Evolutionary conservation across 2,888 invertebrate genomes (phyloP), one percentile per base, ranked within the genome.

Genomic region (Plebejus melissa): DNA sequence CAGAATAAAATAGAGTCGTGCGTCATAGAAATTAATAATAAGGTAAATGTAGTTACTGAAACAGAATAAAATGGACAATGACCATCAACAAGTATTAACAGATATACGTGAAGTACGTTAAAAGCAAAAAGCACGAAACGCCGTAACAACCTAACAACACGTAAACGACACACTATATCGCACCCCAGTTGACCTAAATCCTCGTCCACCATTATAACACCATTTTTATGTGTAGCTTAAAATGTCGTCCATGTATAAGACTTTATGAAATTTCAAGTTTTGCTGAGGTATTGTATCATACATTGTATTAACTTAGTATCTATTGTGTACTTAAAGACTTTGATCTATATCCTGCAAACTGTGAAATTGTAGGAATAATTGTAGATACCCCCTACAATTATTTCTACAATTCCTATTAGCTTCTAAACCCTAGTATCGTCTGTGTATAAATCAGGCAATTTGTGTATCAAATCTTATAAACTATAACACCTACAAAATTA

Each of bases 101-200:
- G 36, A 65, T 36, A 65, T 36, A 65, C 32, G 32, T 65, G 32
- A 65, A 32, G 32, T 36, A 65, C 65, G 65, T 65, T 13, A 65
- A 65, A 65, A 65, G 32, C 32, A 70, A 70, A 70, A 41, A 70
- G 41, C 70, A 70, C 70, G 70, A 70, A 70, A 70, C 69, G 22
- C 41, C 1, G 7, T 41, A 70, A 70, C 70, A 41, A 70, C 38
- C 7, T 70, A 70, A 70, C 70, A 70, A 28, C 22, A 70, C 70
- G 70, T 70, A 38, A 70, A 70, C 41, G 70, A 70, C 70, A 70
- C 70, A 70, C 70, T 70, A 70, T 70, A 70, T 70, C 70, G 70
- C 70, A 70, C 70, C 70, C 70, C 70, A 70, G 70, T 70, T 70
- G 70, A 70, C 70, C 70, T 70, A 70, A 70, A 70, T 70, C 70